Evolutionary conservation across 2,888 invertebrate species (phyloP).

Genomic region (Falcaria lacertinaria): DNA sequence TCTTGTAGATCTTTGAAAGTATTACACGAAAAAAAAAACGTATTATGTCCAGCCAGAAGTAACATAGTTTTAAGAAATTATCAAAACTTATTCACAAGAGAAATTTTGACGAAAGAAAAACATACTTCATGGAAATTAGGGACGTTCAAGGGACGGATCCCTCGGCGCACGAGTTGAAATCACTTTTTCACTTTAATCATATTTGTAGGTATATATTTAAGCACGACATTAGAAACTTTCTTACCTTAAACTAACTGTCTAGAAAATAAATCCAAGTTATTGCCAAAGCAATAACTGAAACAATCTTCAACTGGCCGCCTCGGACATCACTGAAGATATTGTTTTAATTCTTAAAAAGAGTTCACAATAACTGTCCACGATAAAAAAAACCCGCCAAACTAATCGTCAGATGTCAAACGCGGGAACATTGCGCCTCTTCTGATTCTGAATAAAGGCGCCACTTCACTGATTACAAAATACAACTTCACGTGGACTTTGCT

Average conservation of each 20-base stretch:
- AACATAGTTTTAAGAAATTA: no score
- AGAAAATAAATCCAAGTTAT: constrained; percentile 69
- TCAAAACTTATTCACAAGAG: no score
- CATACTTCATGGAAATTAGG: no score
- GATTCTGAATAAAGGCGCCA: constrained; percentile 67
- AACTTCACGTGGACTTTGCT: constrained; percentile 71
- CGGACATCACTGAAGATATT: constrained; percentile 58
- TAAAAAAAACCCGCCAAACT: constrained; percentile 68
- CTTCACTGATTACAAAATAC: constrained; percentile 77
- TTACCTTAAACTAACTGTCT: constrained; percentile 56
- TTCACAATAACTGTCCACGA: constrained; percentile 44
- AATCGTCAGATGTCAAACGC: constrained; percentile 74
- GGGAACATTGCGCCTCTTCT: constrained; percentile 66
- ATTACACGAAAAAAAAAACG: no score
- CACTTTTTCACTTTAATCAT: no score
- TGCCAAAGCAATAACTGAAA: constrained; percentile 68
- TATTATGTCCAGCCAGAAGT: no score
- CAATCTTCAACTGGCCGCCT: constrained; percentile 57
- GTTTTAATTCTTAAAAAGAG: constrained; percentile 25
- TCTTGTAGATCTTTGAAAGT: no score
- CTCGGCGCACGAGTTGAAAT: no score
- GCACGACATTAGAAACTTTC: constrained; percentile 15
- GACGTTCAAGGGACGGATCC: no score
- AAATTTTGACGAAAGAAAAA: no score
- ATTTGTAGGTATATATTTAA: no score